Conservation (phyloP, 2,113 vertebrate species). For the Hemiprocne comata region DNA sequence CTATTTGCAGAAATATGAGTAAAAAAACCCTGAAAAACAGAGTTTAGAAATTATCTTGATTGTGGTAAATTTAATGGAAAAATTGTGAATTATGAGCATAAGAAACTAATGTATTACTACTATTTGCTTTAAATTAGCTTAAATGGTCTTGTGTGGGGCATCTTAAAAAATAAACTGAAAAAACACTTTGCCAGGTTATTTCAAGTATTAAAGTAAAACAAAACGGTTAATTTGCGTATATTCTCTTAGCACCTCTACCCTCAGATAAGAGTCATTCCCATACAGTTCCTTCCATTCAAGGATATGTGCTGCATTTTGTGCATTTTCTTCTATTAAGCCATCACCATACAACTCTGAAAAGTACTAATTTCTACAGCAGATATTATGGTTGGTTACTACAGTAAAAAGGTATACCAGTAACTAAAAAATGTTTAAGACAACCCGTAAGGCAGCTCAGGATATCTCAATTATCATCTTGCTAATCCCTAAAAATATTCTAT, state of each 20-base stretch:
- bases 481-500: neutral
- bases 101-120: neutral
- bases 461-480: neutral
- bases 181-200: neutral
- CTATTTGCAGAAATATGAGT: neutral
- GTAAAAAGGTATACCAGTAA: neutral
- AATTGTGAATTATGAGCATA: neutral
- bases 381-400: neutral
- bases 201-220: neutral
- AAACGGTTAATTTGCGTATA: neutral
- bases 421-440: neutral
- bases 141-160: accelerated
- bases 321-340: neutral
- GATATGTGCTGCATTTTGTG: neutral
- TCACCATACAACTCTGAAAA: neutral
- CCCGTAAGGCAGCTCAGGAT: neutral
- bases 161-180: neutral
- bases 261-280: neutral
- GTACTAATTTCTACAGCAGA: neutral
- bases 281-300: neutral
- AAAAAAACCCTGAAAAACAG: too few relatives aligned
- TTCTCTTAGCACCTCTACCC: neutral
- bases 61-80: neutral
- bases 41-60: too few relatives aligned
- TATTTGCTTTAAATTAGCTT: neutral